Percentiles rank a stretch among this genome's conserved stretches.
These are phyloP conservation scores for Helicoverpa zea DNA, from an alignment of 1,140 invertebrate genomes.

Conservation along the genomic window DNA sequence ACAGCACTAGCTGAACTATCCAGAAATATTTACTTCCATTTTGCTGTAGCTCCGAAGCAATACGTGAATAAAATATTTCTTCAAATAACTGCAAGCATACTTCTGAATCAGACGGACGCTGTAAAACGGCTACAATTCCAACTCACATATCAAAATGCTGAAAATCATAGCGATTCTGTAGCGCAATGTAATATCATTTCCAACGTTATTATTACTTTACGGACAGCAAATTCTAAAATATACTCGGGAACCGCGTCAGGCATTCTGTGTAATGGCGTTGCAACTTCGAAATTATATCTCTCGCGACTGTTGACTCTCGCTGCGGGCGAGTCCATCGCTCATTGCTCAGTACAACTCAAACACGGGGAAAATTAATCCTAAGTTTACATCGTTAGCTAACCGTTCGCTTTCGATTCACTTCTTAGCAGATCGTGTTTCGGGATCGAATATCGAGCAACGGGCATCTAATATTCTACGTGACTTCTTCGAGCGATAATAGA, in stretches of 20 bases:
- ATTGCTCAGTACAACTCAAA: constrained; percentile 57
- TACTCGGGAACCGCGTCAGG: constrained; percentile 51
- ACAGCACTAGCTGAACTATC: not conserved
- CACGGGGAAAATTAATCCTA: constrained; percentile 60
- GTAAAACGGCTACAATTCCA: constrained; percentile 31
- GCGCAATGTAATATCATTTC: constrained; percentile 43
- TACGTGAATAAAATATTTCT: not conserved
- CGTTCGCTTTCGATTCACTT: constrained; percentile 57
- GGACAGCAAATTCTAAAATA: constrained; percentile 53
- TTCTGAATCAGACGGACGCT: not conserved
- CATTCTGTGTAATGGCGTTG: constrained; percentile 55
- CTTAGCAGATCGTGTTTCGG: constrained; percentile 56
- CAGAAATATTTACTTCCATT: constrained; percentile 10
- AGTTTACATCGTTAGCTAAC: constrained; percentile 58
- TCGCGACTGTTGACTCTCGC: constrained; percentile 55
- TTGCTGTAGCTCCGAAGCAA: not conserved
- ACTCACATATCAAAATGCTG: constrained; percentile 36
- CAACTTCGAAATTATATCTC: constrained; percentile 60
- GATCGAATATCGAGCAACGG: constrained; percentile 43
- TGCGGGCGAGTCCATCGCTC: constrained; percentile 57
- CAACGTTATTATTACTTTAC: constrained; percentile 45
- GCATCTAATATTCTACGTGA: constrained; percentile 53
- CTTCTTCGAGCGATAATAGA: constrained; percentile 51
- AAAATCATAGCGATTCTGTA: constrained; percentile 32
- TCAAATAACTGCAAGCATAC: constrained; percentile 28